Conservation (phyloP, 2,888 invertebrate species). For the Luperina nickerlii region DNA sequence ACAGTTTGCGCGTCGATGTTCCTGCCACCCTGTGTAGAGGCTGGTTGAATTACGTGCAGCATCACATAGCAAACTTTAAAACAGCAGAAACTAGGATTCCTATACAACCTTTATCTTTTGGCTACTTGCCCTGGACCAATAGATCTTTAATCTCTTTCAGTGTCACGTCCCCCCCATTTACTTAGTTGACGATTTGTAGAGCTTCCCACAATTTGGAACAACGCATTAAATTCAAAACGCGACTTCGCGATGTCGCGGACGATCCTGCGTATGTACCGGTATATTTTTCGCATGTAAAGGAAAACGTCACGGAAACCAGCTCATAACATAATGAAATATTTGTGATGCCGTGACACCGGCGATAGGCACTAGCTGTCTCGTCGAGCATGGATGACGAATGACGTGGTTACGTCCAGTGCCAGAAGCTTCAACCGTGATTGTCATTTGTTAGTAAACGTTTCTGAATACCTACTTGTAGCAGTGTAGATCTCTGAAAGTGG, state of each 20-base stretch:
- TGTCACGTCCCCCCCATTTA: neutral
- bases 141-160: neutral
- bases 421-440: slow-evolving; percentile 28
- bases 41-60: neutral
- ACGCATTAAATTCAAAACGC: slow-evolving; percentile 7
- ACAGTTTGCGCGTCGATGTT: neutral
- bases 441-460: slow-evolving; percentile 12
- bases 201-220: neutral
- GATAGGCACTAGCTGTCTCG: slow-evolving; percentile 56
- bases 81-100: neutral
- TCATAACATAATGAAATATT: slow-evolving; percentile 50
- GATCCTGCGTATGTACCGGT: slow-evolving; percentile 33
- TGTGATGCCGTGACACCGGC: slow-evolving; percentile 51
- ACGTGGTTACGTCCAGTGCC: slow-evolving; percentile 25
- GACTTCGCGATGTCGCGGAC: slow-evolving; percentile 48
- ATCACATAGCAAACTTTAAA: neutral
- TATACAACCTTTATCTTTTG: neutral
- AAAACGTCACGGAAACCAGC: slow-evolving; percentile 36
- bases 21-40: neutral
- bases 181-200: neutral
- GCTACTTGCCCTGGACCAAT: neutral
- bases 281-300: slow-evolving; percentile 50
- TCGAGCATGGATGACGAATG: slow-evolving; percentile 30
- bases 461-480: neutral
- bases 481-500: neutral